Evolutionary conservation across 2,113 vertebrate species (phyloP).

Genomic region (Protobothrops mucrosquamatus): DNA sequence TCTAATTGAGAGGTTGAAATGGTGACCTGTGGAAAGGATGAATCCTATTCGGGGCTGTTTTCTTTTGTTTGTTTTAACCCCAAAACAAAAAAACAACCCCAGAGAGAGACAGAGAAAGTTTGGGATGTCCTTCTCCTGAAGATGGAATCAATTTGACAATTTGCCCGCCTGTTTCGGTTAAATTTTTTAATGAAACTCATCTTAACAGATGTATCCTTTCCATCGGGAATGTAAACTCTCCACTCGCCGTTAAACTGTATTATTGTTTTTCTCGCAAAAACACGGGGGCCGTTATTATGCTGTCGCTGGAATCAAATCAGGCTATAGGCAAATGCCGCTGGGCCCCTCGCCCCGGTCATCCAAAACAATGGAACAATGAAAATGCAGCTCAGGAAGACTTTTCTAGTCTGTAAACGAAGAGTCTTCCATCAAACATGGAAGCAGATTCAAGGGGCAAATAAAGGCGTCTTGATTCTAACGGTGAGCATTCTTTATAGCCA

Average conservation of each 20-base stretch:
- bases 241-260: constrained; percentile 30
- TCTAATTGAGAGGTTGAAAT: constrained; percentile 92
- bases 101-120: constrained; percentile 30
- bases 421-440: neutral
- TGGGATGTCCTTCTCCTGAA: constrained; percentile 38
- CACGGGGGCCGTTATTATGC: constrained; percentile 29
- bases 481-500: neutral
- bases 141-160: constrained; percentile 60
- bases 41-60: constrained; percentile 13
- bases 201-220: constrained; percentile 62
- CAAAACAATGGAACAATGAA: constrained; percentile 23
- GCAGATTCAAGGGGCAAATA: neutral
- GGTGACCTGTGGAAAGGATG: constrained; percentile 79
- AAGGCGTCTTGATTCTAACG: neutral
- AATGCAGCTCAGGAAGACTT: constrained; percentile 15
- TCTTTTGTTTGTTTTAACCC: constrained; percentile 48
- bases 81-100: neutral
- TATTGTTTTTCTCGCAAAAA: constrained; percentile 54
- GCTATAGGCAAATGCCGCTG: neutral
- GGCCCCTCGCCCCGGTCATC: neutral
- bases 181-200: constrained; percentile 59
- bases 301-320: constrained; percentile 36
- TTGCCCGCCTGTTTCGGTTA: constrained; percentile 51
- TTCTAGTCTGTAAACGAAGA: constrained; percentile 29
- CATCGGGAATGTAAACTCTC: constrained; percentile 61